phyloP scores from a whole-genome alignment of 2,113 vertebrate species.

The Papio anubis region DNA sequence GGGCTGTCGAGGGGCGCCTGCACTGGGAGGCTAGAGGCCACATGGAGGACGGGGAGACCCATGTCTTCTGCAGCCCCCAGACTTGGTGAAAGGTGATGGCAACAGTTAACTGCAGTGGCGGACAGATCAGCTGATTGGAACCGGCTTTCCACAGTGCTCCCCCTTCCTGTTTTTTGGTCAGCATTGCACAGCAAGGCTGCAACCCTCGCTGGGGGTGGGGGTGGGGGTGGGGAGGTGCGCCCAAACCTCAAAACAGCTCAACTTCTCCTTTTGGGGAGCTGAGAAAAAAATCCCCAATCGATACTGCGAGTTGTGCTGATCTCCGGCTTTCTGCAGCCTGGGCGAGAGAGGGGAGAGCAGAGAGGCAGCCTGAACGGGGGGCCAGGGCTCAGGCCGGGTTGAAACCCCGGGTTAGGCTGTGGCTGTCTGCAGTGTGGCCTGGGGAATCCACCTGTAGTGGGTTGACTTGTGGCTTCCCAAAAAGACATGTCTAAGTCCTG shows the following conservation, averaged over 20 bases:
- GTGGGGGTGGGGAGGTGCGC: neutral
- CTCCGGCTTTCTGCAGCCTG: neutral
- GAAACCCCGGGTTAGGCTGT: fast-evolving
- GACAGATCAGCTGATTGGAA: slow-evolving; percentile 76
- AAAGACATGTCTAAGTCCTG: neutral
- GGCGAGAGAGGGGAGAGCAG: neutral
- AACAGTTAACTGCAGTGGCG: slow-evolving; percentile 65
- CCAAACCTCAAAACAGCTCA: slow-evolving; percentile 76
- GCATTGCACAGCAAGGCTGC: slow-evolving; percentile 65
- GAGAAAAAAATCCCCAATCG: slow-evolving; percentile 58
- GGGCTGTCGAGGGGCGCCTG: neutral
- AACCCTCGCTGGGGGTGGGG: neutral
- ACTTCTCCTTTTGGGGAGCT: slow-evolving; percentile 84
- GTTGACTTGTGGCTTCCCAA: neutral
- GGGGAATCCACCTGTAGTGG: neutral
- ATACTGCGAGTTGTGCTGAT: neutral
- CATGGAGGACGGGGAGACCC: no score
- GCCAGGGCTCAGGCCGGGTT: neutral
- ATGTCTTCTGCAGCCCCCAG: neutral
- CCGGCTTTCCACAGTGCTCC: slow-evolving; percentile 73
- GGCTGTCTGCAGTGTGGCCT: neutral
- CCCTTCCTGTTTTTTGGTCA: slow-evolving; percentile 85
- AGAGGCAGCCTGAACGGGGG: neutral
- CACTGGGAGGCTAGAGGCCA: no score
- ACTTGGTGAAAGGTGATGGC: neutral